A percentile compares a stretch with the other conserved stretches of the same genome.
Evolutionary conservation across 2,797 vertebrate species (phyloP).

Genomic region (Pipistrellus pipistrellus): DNA sequence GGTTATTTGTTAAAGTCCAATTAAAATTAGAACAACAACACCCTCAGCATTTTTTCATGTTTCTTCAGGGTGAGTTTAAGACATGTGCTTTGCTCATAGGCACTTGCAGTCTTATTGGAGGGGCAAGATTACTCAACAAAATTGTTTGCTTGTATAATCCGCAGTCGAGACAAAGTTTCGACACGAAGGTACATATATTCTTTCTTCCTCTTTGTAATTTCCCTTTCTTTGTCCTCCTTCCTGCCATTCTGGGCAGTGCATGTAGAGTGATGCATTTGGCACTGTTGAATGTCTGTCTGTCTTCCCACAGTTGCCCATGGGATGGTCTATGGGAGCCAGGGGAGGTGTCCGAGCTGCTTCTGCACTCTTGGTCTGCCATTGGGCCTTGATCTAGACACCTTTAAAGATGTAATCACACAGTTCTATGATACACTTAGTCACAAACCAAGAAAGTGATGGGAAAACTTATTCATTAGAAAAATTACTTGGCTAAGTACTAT

Average conservation of each 20-base stretch:
- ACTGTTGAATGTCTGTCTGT: neutral
- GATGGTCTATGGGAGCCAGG: neutral
- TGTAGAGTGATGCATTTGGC: neutral
- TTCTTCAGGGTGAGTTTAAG: neutral
- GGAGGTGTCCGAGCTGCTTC: neutral
- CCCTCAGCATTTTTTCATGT: neutral
- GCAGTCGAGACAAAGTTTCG: conserved; percentile 5
- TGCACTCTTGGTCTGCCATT: neutral
- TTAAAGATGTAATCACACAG: neutral
- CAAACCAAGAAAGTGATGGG: neutral
- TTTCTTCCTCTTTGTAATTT: conserved; percentile 7
- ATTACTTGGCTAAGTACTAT: neutral
- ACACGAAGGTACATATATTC: neutral
- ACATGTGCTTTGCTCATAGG: neutral
- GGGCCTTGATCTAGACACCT: neutral
- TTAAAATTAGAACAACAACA: neutral
- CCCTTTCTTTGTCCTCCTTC: neutral
- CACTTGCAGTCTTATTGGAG: neutral
- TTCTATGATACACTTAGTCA: neutral
- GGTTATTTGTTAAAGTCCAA: neutral
- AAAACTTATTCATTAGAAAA: conserved; percentile 26
- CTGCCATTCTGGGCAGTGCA: neutral
- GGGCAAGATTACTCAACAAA: neutral
- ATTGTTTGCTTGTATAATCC: neutral
- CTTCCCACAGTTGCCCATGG: neutral